Conservation (phyloP, 1,140 invertebrate species). For the Drosophila kohkoa region DNA sequence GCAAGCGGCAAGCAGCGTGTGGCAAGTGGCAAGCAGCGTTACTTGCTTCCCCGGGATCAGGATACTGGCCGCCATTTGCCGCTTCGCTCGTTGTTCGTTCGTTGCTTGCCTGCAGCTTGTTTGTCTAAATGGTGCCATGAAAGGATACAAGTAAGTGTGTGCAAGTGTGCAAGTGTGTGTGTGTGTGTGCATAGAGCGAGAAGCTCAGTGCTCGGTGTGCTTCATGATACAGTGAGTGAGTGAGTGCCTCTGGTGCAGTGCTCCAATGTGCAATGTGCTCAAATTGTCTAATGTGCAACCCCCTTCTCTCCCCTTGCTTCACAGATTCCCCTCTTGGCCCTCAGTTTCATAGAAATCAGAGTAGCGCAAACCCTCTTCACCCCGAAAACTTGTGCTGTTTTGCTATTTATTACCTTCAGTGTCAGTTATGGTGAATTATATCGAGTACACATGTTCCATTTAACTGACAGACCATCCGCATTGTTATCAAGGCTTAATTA, state of each 20-base stretch:
- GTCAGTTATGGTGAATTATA: slow-evolving; percentile 18
- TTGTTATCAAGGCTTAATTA: neutral
- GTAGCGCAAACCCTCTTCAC: neutral
- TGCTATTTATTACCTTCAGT: slow-evolving; percentile 32
- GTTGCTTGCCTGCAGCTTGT: slow-evolving; percentile 40
- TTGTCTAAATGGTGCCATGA: slow-evolving; percentile 57
- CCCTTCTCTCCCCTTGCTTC: neutral
- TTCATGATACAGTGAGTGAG: slow-evolving; percentile 22
- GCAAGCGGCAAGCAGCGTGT: neutral
- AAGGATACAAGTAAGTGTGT: slow-evolving; percentile 17
- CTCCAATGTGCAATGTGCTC: slow-evolving; percentile 40
- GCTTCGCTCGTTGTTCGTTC: slow-evolving; percentile 34
- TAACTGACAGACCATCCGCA: neutral
- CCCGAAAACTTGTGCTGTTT: slow-evolving; percentile 16
- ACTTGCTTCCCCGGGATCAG: slow-evolving; percentile 37
- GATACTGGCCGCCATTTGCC: slow-evolving; percentile 41
- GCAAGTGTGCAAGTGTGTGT: neutral
- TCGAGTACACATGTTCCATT: slow-evolving; percentile 15
- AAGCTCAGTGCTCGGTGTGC: neutral
- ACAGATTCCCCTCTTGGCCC: neutral
- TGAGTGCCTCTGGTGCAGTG: slow-evolving; percentile 52
- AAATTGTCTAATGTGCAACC: slow-evolving; percentile 48
- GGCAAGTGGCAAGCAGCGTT: slow-evolving; percentile 3
- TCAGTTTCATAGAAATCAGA: slow-evolving; percentile 1
- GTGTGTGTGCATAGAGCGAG: slow-evolving; percentile 15